Evolutionary conservation across 2,113 vertebrate genomes (phyloP).

Genomic region (Bufo gargarizans): DNA sequence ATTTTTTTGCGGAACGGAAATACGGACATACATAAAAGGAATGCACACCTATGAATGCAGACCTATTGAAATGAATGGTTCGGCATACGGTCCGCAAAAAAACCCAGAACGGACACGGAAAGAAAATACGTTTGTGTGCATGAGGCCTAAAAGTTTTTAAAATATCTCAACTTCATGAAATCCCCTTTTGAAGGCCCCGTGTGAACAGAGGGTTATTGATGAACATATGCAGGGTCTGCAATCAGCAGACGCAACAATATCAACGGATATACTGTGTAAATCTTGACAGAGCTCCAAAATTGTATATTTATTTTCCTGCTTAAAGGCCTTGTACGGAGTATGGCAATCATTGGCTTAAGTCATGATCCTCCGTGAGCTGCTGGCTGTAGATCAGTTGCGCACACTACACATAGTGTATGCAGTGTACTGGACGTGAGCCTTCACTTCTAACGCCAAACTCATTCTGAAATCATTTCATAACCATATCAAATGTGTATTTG

Average conservation of each 20-base stretch:
- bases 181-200: not conserved
- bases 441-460: not conserved
- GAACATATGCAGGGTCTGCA: constrained; percentile 25
- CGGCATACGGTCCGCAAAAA: no score
- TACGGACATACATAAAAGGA: no score
- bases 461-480: not conserved
- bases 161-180: constrained; percentile 12
- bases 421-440: not conserved
- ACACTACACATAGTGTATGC: constrained; percentile 13
- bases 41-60: no score
- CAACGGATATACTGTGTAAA: constrained; percentile 51
- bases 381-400: constrained; percentile 33
- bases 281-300: constrained; percentile 55
- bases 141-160: not conserved
- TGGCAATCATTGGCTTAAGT: constrained; percentile 44
- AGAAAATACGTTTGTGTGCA: no score
- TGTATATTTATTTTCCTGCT: constrained; percentile 55
- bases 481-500: not conserved
- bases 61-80: no score
- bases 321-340: constrained; percentile 36
- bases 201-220: constrained; percentile 55
- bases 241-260: constrained; percentile 57
- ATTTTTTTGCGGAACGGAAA: no score
- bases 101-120: no score
- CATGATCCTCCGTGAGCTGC: constrained; percentile 31